Conservation (phyloP, 2,888 invertebrate species). For the Macropis europaea region DNA sequence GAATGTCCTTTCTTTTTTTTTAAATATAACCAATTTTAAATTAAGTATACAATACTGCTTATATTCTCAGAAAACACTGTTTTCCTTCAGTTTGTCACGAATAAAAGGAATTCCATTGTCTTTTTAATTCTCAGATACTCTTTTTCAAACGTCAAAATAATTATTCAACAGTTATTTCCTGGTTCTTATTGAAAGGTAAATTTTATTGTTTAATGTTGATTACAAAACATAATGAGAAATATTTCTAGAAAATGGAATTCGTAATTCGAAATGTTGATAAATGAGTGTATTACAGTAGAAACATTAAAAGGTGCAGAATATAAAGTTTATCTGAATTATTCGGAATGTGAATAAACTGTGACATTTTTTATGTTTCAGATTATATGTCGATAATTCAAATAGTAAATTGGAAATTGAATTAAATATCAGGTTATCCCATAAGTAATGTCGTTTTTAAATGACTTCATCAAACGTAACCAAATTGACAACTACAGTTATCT, state of each 20-base stretch:
- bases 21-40: neutral
- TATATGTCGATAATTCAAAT: neutral
- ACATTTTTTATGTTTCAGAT: neutral
- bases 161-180: neutral
- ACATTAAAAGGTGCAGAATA: slow-evolving; percentile 9
- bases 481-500: too few species aligned
- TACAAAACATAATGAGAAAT: neutral
- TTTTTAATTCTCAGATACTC: neutral
- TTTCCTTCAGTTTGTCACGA: slow-evolving; percentile 8
- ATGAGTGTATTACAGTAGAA: neutral
- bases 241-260: slow-evolving; percentile 9
- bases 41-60: slow-evolving; percentile 10
- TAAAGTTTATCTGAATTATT: neutral
- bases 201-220: slow-evolving; percentile 2
- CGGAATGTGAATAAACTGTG: neutral
- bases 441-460: too few species aligned
- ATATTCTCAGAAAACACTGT: slow-evolving; percentile 8
- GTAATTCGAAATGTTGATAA: slow-evolving; percentile 1
- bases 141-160: neutral
- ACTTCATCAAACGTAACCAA: too few species aligned
- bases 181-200: neutral
- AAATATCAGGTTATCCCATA: too few species aligned
- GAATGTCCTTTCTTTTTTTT: neutral
- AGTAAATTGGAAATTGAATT: neutral
- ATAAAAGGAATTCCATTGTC: neutral